phyloP scores from a whole-genome alignment of 2,888 invertebrate genomes.

The Platerodrilus igneus region DNA sequence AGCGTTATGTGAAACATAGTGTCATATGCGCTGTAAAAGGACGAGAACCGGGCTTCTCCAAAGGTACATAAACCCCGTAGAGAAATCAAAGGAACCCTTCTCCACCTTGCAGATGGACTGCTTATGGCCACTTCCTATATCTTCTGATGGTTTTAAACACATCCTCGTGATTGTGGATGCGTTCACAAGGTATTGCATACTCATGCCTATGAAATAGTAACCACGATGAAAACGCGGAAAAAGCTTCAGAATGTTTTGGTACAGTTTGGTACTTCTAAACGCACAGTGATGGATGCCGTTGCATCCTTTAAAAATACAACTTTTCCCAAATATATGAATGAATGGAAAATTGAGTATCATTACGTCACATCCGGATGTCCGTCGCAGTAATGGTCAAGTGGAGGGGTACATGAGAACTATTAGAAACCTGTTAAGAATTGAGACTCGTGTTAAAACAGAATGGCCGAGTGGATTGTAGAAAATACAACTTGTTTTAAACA shows the following conservation, averaged over 20 bases:
- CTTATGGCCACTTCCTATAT: conserved; percentile 13
- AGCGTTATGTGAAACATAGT: conserved; percentile 30
- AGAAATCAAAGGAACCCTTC: conserved; percentile 13
- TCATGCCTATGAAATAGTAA: conserved; percentile 19
- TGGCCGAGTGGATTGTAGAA: conserved; percentile 10
- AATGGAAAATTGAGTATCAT: conserved; percentile 17
- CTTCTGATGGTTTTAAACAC: conserved; percentile 17
- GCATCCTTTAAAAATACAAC: conserved; percentile 14
- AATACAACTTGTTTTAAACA: conserved; percentile 11
- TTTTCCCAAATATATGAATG: conserved; percentile 12
- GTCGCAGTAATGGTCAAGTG: conserved; percentile 23
- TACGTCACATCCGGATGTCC: conserved; percentile 20
- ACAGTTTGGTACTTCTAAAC: conserved; percentile 27
- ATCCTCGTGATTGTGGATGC: conserved; percentile 19
- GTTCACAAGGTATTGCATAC: conserved; percentile 20
- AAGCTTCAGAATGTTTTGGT: no score
- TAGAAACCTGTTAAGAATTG: conserved; percentile 6
- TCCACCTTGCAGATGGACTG: conserved; percentile 20
- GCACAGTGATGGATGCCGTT: conserved; percentile 13
- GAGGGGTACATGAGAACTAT: conserved; percentile 24
- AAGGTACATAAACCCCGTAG: conserved; percentile 7
- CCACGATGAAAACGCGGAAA: conserved; percentile 12
- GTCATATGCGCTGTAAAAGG: conserved; percentile 30
- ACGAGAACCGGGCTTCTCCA: conserved; percentile 26
- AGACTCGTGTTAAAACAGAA: not conserved